These are phyloP conservation scores for Choloepus didactylus DNA, from an alignment of 2,797 vertebrate genomes.

Conservation along the genomic window DNA sequence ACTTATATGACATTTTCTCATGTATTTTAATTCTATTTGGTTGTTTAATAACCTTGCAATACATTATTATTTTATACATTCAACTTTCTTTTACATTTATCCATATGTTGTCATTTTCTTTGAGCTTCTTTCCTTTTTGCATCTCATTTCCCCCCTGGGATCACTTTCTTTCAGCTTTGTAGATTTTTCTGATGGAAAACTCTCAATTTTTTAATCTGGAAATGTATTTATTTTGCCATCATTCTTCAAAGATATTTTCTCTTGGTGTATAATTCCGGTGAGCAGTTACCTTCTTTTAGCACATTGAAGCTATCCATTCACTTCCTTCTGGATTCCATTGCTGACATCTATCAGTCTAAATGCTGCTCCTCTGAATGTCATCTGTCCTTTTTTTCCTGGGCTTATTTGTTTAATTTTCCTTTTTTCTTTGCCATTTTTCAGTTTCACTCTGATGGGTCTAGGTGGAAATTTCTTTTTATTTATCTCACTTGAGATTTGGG, in stretches of 20 bases:
- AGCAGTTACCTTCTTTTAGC: not conserved
- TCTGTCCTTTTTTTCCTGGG: not conserved
- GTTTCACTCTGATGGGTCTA: not conserved
- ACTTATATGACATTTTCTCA: not conserved
- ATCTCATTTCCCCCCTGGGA: not conserved
- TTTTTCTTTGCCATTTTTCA: not conserved
- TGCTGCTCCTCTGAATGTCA: not conserved
- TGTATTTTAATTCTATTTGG: not conserved
- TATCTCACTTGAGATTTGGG: conserved; percentile 19
- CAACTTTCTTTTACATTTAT: not conserved
- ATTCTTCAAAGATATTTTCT: conserved; percentile 36
- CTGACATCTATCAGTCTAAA: conserved; percentile 22
- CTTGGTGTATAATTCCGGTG: not conserved
- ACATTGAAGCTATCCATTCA: not conserved
- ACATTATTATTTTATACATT: not conserved
- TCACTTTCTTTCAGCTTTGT: not conserved
- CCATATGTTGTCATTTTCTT: not conserved
- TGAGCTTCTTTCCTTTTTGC: not conserved
- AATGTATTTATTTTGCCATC: not conserved
- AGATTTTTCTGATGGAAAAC: conserved; percentile 27
- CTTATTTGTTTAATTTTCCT: not conserved
- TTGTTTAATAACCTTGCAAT: not conserved
- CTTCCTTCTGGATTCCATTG: not conserved
- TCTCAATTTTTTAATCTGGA: not conserved
- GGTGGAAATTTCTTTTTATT: not conserved